Conservation (phyloP, 1,140 invertebrate species). For the Pogonomyrmex barbatus region DNA sequence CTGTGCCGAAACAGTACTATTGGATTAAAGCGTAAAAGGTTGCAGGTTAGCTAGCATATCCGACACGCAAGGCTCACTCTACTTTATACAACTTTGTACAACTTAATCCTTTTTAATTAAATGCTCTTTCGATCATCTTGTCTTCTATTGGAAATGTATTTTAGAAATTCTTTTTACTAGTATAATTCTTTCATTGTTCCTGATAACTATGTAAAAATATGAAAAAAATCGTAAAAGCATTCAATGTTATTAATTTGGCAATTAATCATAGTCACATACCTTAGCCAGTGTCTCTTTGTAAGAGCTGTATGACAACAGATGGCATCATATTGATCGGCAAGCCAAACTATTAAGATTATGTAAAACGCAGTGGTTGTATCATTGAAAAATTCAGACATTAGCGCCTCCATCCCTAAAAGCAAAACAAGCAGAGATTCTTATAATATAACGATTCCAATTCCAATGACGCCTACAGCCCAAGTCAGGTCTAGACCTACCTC, state of each 20-base stretch:
- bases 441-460: too few species aligned
- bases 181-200: background rate
- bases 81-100: constrained; percentile 71
- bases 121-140: constrained; percentile 74
- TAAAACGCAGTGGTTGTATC: constrained; percentile 99
- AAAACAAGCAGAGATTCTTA: constrained; percentile 65
- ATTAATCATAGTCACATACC: constrained; percentile 88
- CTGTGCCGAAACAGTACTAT: constrained; percentile 13
- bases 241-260: background rate
- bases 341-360: constrained; percentile 99
- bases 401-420: constrained; percentile 98
- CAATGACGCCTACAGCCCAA: too few species aligned
- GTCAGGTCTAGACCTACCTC: too few species aligned
- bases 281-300: constrained; percentile 97
- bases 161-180: background rate
- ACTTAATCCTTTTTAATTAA: constrained; percentile 84
- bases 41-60: constrained; percentile 23
- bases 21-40: constrained; percentile 60
- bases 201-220: background rate
- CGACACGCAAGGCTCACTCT: constrained; percentile 71
- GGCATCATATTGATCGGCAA: constrained; percentile 99
- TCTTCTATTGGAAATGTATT: background rate
- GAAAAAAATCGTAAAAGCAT: background rate
- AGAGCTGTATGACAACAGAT: constrained; percentile 99
- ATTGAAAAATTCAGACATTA: constrained; percentile 99